These are phyloP conservation scores for Sesamia nonagrioides DNA, from an alignment of 1,140 invertebrate species.

Conservation along the genomic window DNA sequence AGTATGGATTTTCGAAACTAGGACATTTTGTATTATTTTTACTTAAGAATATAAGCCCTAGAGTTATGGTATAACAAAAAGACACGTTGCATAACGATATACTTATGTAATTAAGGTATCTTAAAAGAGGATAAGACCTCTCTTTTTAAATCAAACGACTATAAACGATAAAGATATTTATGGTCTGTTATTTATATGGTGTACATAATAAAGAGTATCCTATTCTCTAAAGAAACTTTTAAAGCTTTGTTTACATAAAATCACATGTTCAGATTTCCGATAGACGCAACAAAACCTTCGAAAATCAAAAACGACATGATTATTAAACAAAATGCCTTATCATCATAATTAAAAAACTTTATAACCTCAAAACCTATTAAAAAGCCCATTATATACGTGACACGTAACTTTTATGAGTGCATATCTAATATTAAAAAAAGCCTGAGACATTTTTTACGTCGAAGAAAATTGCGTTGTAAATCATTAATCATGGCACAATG, in stretches of 20 bases:
- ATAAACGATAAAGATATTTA: no score
- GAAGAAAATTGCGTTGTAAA: conserved; percentile 76
- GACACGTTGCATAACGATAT: no score
- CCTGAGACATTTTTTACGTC: conserved; percentile 63
- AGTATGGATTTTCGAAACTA: no score
- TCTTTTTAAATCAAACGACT: no score
- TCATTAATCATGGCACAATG: conserved; percentile 84
- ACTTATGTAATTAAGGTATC: no score
- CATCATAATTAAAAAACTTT: conserved; percentile 39
- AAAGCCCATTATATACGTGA: conserved; percentile 40
- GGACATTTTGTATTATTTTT: no score
- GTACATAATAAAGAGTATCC: no score
- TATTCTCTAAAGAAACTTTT: no score
- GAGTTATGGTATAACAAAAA: no score
- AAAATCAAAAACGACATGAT: conserved; percentile 9
- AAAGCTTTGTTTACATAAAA: background rate
- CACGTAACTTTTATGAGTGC: conserved; percentile 47
- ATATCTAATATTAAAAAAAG: conserved; percentile 56
- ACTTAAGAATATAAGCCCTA: no score
- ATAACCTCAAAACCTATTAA: conserved; percentile 36
- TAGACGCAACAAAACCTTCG: background rate
- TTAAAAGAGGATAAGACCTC: no score
- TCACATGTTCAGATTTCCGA: conserved; percentile 7
- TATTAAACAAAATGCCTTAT: conserved; percentile 32
- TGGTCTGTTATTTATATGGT: no score